Percentiles rank a stretch among this genome's conserved stretches.
These are phyloP conservation scores for Aproaerema taeniolella DNA, from an alignment of 2,888 invertebrate genomes.

Conservation along the genomic window DNA sequence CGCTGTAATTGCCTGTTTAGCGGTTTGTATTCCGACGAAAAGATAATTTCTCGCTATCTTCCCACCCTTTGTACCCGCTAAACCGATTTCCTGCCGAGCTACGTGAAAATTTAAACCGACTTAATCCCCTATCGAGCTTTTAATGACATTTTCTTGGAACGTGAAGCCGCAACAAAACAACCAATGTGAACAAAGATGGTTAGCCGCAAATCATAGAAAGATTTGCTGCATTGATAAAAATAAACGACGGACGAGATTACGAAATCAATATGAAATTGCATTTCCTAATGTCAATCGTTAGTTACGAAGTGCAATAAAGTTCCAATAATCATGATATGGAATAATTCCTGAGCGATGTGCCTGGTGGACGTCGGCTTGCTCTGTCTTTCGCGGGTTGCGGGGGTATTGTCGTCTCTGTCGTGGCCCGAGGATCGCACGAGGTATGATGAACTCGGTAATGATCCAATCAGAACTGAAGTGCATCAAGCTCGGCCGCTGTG, in stretches of 20 bases:
- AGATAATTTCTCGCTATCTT: constrained; percentile 73
- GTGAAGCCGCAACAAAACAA: constrained; percentile 66
- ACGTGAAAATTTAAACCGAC: constrained; percentile 71
- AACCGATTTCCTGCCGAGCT: constrained; percentile 71
- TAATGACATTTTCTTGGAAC: constrained; percentile 70
- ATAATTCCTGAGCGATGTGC: constrained; percentile 72
- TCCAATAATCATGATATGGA: constrained; percentile 77
- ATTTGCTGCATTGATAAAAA: constrained; percentile 75
- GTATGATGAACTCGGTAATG: constrained; percentile 78
- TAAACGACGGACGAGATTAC: constrained; percentile 68
- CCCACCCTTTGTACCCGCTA: constrained; percentile 69
- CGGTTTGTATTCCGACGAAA: constrained; percentile 66
- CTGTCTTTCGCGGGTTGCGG: constrained; percentile 28
- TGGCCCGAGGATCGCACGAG: constrained; percentile 67
- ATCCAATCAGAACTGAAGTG: constrained; percentile 77
- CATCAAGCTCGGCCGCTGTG: constrained; percentile 72
- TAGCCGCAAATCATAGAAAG: constrained; percentile 76
- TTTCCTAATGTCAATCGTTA: constrained; percentile 78
- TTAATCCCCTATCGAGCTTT: constrained; percentile 72
- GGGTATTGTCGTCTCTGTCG: constrained; percentile 47
- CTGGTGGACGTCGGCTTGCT: constrained; percentile 38
- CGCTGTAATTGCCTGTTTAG: constrained; percentile 73
- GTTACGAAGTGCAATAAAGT: constrained; percentile 78
- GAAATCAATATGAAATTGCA: constrained; percentile 77
- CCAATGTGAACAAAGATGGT: constrained; percentile 55